Conservation (phyloP, 2,888 invertebrate species). For the Gonocerus acuteangulatus region DNA sequence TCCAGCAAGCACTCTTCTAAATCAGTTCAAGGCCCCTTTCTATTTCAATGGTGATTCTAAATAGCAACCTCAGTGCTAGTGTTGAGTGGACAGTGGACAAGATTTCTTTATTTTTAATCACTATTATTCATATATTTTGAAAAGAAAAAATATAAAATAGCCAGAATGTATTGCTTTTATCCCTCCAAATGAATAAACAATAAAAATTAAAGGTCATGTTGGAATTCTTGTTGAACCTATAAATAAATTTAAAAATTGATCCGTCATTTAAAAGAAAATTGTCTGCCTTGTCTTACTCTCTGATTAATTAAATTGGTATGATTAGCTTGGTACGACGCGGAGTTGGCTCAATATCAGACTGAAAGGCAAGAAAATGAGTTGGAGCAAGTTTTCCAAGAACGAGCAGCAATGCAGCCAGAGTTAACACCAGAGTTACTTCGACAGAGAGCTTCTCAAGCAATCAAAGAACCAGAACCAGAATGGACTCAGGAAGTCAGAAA, state of each 20-base stretch:
- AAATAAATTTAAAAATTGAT: too few species aligned
- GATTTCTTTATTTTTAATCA: neutral
- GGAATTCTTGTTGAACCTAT: too few species aligned
- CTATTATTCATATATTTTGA: neutral
- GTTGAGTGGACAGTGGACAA: neutral
- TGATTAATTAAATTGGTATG: too few species aligned
- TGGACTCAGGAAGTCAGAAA: constrained; percentile 77
- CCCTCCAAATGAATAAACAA: too few species aligned
- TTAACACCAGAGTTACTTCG: constrained; percentile 52
- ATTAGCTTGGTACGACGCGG: constrained; percentile 85
- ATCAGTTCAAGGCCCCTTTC: constrained; percentile 8
- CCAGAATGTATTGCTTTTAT: too few species aligned
- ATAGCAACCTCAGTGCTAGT: too few species aligned
- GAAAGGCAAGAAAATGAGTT: constrained; percentile 75
- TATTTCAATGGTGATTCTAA: too few species aligned
- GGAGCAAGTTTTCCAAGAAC: constrained; percentile 80
- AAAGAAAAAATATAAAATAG: too few species aligned
- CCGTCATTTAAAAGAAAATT: too few species aligned
- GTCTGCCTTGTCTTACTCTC: too few species aligned
- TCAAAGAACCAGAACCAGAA: constrained; percentile 68
- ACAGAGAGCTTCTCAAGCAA: constrained; percentile 48
- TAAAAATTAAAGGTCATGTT: too few species aligned
- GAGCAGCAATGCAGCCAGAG: constrained; percentile 56
- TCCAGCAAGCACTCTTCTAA: neutral
- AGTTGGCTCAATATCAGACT: constrained; percentile 73